Conservation (phyloP, 2,113 vertebrate genomes). For the Corythoichthys haematopterus region DNA sequence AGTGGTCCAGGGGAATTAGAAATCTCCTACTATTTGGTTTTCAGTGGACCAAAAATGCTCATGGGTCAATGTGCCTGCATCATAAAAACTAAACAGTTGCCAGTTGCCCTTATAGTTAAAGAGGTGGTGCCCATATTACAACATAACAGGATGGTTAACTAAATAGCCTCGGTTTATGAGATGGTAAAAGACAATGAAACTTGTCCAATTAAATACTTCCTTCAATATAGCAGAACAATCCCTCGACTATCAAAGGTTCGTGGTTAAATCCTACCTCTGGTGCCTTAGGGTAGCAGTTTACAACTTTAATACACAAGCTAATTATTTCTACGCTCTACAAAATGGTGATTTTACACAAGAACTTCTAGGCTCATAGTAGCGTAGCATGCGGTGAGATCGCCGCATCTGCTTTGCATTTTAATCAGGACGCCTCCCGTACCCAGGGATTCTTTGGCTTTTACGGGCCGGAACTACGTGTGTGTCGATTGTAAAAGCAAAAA, state of each 20-base stretch:
- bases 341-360: slow-evolving; percentile 17
- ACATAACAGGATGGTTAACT: background rate
- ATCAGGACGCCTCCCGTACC: slow-evolving; percentile 42
- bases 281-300: background rate
- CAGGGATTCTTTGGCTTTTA: slow-evolving; percentile 41
- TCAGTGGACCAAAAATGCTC: background rate
- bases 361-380: slow-evolving; percentile 3
- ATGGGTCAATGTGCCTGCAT: background rate
- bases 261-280: background rate
- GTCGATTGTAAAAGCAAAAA: slow-evolving; percentile 11
- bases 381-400: slow-evolving; percentile 4
- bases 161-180: background rate
- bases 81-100: background rate
- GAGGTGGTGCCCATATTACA: background rate
- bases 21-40: background rate
- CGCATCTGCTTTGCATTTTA: slow-evolving; percentile 63
- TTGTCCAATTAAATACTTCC: background rate
- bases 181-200: background rate
- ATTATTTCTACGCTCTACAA: slow-evolving; percentile 12
- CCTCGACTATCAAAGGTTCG: background rate
- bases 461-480: slow-evolving; percentile 15
- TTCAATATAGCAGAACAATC: background rate
- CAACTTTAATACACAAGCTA: background rate
- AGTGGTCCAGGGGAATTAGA: slow-evolving; percentile 12
- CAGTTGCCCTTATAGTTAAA: no score